phyloP scores from a whole-genome alignment of 2,888 invertebrate species.

The Megaustenia siamemsis region DNA sequence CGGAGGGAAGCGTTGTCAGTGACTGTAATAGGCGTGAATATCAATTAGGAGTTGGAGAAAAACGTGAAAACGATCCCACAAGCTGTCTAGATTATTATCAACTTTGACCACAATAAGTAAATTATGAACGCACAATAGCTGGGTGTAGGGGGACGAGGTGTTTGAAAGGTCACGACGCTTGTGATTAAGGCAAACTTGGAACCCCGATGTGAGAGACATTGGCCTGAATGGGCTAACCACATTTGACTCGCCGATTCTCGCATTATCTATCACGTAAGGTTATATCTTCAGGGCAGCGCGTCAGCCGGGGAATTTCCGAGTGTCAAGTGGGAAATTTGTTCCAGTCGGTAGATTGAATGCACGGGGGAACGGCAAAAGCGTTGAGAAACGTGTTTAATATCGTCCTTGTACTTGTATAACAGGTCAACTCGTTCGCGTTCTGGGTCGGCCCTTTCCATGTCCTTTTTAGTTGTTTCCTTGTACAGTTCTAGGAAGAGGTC shows the following conservation, averaged over 20 bases:
- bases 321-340: slow-evolving; percentile 11
- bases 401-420: not conserved
- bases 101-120: too few species aligned
- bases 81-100: too few species aligned
- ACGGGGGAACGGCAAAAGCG: not conserved
- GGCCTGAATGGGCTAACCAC: slow-evolving; percentile 10
- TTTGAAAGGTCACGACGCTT: too few species aligned
- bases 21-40: too few species aligned
- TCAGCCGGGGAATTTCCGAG: not conserved
- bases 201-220: not conserved
- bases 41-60: too few species aligned
- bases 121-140: too few species aligned
- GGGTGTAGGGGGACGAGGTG: too few species aligned
- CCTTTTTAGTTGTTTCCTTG: not conserved
- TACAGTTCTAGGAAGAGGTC: not conserved
- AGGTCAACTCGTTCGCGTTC: not conserved
- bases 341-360: not conserved
- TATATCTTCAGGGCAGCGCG: not conserved
- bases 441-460: not conserved
- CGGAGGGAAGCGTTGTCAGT: too few species aligned
- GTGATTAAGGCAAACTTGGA: not conserved
- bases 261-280: slow-evolving; percentile 25
- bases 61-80: too few species aligned
- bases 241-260: not conserved
- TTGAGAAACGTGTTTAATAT: not conserved